phyloP scores from a whole-genome alignment of 2,113 vertebrate genomes.

The Corvus moneduloides region DNA sequence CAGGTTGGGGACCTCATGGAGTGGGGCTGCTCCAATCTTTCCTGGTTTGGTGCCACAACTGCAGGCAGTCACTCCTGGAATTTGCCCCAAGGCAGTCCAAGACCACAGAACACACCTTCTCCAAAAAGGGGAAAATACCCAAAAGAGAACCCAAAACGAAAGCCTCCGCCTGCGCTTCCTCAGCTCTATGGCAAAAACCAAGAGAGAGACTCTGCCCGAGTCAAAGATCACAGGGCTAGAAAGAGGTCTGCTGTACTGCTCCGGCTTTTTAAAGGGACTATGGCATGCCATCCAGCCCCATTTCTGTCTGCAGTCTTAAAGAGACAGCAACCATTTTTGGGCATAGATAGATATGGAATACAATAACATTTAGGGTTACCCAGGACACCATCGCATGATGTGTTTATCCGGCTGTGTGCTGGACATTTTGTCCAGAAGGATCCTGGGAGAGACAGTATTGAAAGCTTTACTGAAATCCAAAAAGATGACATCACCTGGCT shows the following conservation, averaged over 20 bases:
- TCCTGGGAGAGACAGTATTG: background rate
- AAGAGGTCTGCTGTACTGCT: background rate
- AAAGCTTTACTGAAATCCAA: background rate
- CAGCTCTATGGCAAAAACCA: background rate
- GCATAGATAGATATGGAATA: background rate
- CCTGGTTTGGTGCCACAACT: background rate
- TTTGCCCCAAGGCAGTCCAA: background rate
- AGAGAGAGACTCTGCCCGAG: background rate
- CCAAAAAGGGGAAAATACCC: background rate
- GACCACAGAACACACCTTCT: background rate
- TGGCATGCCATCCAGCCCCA: background rate
- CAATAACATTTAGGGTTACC: background rate
- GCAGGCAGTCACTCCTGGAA: background rate
- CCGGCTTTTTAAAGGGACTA: background rate
- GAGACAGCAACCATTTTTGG: background rate
- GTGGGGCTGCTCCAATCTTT: background rate
- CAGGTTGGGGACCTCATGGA: background rate
- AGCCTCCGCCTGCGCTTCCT: background rate
- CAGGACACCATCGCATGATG: background rate
- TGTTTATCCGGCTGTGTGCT: background rate
- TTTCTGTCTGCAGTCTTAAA: background rate
- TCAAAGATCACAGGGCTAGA: background rate
- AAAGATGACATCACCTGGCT: background rate
- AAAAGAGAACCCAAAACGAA: background rate
- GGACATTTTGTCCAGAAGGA: background rate